Base-by-base conservation (phyloP, 2,113 vertebrate genomes). In the Calidris pygmaea region DNA sequence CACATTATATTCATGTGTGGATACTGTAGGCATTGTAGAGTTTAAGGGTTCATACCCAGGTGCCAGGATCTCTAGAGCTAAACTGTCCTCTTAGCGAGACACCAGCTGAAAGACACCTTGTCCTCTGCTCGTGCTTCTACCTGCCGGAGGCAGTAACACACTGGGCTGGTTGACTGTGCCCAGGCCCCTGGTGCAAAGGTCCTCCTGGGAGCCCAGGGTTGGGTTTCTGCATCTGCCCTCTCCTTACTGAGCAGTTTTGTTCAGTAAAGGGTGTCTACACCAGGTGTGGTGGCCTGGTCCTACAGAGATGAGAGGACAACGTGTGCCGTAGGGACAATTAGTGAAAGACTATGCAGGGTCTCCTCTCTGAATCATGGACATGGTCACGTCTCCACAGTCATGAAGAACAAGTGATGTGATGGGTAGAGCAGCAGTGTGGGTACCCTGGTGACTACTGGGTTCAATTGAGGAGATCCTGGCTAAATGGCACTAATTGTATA, bases 391-490 rank as follows among this genome's bases (percentile, higher is more conserved):
- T 59, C 79, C 35, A 3, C 1, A 8, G 45, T 19, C 32, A 23
- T 11, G 35, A 48, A 73, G 53, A 48, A 17, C 3, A 26, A 27
- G 48, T 0, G 1, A 5, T 13, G 45, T 13, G 27, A 55, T 0
- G 6, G 45, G n/a, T 15, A n/a, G 26, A 53, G 67, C 23, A 70
- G 48, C 34, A 18, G 29, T 4, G 22, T 12, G 41, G 29, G 67
- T 21, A 67, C 34, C 34, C 78, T 41, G 3, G 37, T 17, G 34
- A 10, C 14, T 47, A 7, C 47, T 29, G 37, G n/a, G 3, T 39
- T 65, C 2, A 1, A 15, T 32, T 74, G 23, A 26, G 55, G 34
- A 74, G 37, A 41, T 53, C 43, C 55, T 65, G 74, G 37, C 50
- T 48, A 22, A 63, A 29, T 22, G 48, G 17, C 56, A 48, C 20